Base-by-base conservation (phyloP, 2,113 vertebrate genomes). In the Euleptes europaea region DNA sequence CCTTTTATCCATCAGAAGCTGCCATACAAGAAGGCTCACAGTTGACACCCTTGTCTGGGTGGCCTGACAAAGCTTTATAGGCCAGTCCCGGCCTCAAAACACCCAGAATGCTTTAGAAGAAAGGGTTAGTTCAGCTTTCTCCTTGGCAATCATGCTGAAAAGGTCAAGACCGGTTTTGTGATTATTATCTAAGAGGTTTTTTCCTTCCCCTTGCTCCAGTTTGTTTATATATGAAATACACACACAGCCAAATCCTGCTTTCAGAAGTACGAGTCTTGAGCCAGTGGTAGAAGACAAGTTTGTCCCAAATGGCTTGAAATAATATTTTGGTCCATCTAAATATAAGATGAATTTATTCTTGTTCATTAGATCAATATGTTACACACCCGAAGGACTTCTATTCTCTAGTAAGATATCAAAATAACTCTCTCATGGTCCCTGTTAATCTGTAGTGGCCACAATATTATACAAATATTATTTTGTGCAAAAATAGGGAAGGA, bases 161-260 rank as follows among this genome's bases (percentile, higher is more conserved):
- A 77, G 54, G 42, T 83, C 81, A 71, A 72, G 87, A 76, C 60
- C 0, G 26, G 70, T 90, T 88, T n/a, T 74, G 57, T 83, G 49
- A 23, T 78, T 21, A 4, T 65, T 72, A 5, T 66, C 49, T 78
- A 15, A 82, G 77, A 80, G 38, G 14, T 65, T 21, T 88, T 38
- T 86, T 93, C 69, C 77, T 91, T 31, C 40, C 21, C 75, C 11
- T 71, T 12, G 54, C 60, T 76, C 60, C 42, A 67, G 60, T 80
- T 86, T 86, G 67, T 71, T 84, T 78, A 47, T 1, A 0, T 17
- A n/a, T 44, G 65, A 82, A 77, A 76, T 4, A 33, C 65, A 10
- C 23, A 66, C 19, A 21, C 0, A 80, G 54, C 60, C 47, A 82
- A 85, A 63, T 80, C n/a, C 47, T 71, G 70, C 38, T 70, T 6